Evolutionary conservation across 2,888 invertebrate species (phyloP).

Genomic region (Lasiommata megera): DNA sequence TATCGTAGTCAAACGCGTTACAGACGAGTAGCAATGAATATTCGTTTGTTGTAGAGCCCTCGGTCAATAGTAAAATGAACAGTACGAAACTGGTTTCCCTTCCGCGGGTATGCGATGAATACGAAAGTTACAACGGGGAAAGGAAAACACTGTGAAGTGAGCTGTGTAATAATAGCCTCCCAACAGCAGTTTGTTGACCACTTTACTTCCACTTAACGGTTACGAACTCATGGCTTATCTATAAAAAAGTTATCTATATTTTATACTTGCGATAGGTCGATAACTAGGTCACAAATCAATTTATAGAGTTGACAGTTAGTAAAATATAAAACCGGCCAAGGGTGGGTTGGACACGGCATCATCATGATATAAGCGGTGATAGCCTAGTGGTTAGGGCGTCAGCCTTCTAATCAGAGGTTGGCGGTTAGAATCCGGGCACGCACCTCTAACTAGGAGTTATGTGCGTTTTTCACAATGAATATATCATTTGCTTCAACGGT

Average conservation of each 20-base stretch:
- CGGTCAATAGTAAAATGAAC: conserved; percentile 18
- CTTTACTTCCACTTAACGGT: conserved; percentile 5
- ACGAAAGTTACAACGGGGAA: conserved; percentile 31
- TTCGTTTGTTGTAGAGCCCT: conserved; percentile 8
- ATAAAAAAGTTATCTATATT: neutral
- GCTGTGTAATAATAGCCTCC: conserved; percentile 23
- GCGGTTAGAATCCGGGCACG: too few species aligned
- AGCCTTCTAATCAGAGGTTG: too few species aligned
- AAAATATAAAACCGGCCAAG: too few species aligned
- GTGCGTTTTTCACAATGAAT: too few species aligned
- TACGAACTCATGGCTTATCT: neutral
- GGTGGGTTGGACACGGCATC: too few species aligned
- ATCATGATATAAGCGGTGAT: too few species aligned
- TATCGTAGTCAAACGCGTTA: too few species aligned
- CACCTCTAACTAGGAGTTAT: too few species aligned
- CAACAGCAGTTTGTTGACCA: conserved; percentile 11
- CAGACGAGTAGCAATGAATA: neutral
- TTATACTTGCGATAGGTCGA: neutral
- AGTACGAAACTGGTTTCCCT: conserved; percentile 28
- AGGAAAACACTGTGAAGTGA: conserved; percentile 26
- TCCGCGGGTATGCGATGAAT: conserved; percentile 25
- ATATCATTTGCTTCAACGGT: too few species aligned
- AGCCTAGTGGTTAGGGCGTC: too few species aligned
- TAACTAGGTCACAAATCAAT: neutral
- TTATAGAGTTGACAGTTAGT: too few species aligned